A percentile compares a stretch with the other conserved stretches of the same genome.
Evolutionary conservation across 2,888 invertebrate genomes (phyloP).

Genomic region (Nowickia ferox): DNA sequence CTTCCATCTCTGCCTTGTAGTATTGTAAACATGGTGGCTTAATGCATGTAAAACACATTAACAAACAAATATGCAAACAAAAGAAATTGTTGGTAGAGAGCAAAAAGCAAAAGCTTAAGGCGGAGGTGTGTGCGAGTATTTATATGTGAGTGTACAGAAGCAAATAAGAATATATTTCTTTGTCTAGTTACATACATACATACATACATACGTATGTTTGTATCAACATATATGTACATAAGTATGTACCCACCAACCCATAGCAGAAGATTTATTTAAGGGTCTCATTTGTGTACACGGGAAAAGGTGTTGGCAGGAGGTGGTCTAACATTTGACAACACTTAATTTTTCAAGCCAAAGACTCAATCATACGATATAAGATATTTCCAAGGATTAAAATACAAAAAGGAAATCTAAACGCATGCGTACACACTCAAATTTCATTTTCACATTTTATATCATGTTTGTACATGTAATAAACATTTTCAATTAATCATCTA

Average conservation of each 20-base stretch:
- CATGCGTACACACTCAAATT: neutral
- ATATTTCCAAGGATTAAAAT: neutral
- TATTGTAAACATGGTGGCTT: conserved; percentile 33
- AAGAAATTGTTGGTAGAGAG: conserved; percentile 9
- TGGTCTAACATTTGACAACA: conserved; percentile 60
- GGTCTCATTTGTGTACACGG: neutral
- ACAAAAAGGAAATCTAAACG: neutral
- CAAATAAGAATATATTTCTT: no score
- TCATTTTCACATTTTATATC: neutral
- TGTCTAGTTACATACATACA: no score
- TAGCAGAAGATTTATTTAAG: neutral
- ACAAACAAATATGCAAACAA: conserved; percentile 44
- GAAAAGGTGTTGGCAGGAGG: conserved; percentile 69
- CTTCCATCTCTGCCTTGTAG: neutral
- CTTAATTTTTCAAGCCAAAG: conserved; percentile 33
- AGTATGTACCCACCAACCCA: neutral
- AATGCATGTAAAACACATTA: conserved; percentile 36
- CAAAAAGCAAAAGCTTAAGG: conserved; percentile 46
- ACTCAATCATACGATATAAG: conserved; percentile 11
- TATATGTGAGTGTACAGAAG: neutral
- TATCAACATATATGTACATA: neutral
- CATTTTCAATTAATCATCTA: conserved; percentile 25
- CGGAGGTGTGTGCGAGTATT: conserved; percentile 29
- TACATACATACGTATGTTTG: neutral
- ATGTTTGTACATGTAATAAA: neutral